Conservation (phyloP, 1,140 invertebrate species). For the Mercenaria mercenaria region DNA sequence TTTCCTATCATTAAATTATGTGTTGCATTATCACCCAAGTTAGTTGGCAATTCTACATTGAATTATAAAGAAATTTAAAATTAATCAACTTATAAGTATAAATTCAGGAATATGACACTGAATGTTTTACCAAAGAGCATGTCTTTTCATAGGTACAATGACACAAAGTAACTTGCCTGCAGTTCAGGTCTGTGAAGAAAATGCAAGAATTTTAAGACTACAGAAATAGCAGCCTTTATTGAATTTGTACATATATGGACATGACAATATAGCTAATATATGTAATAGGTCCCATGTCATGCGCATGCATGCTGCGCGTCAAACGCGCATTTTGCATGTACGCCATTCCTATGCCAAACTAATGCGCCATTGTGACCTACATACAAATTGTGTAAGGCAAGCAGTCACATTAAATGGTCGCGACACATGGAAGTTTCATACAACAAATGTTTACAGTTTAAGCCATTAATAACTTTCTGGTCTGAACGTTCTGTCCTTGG, state of each 20-base stretch:
- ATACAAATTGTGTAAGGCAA: background rate
- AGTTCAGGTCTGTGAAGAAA: too few relatives aligned
- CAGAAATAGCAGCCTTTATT: too few relatives aligned
- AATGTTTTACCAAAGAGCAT: too few relatives aligned
- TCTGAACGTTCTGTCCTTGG: background rate
- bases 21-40: too few relatives aligned
- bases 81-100: too few relatives aligned
- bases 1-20: too few relatives aligned
- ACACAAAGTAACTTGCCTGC: too few relatives aligned
- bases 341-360: background rate
- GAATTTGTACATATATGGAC: background rate
- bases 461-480: background rate
- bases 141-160: too few relatives aligned
- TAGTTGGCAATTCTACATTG: too few relatives aligned
- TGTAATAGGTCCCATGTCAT: background rate
- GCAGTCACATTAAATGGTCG: background rate
- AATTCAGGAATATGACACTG: too few relatives aligned
- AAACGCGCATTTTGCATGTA: slow-evolving; percentile 1
- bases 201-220: too few relatives aligned
- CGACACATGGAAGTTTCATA: background rate
- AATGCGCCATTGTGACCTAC: slow-evolving; percentile 16
- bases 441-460: background rate
- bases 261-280: background rate
- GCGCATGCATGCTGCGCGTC: slow-evolving; percentile 3
- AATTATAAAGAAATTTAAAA: too few relatives aligned